These are phyloP conservation scores for Babyrousa celebensis DNA, from an alignment of 2,797 vertebrate species.

Conservation along the genomic window DNA sequence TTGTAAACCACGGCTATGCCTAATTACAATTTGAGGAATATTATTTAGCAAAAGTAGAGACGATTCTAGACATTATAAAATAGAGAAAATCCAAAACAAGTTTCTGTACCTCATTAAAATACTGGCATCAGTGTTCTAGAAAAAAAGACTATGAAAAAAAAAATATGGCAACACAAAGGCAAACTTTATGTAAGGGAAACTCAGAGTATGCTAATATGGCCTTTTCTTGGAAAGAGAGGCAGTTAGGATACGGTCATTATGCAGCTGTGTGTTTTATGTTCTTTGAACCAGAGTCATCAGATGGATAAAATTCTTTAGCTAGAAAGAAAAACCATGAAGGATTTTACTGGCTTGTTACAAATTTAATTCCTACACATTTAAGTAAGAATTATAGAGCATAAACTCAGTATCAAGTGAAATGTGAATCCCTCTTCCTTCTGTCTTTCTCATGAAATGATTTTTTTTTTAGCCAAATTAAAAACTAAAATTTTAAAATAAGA, in stretches of 20 bases:
- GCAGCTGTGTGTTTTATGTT: conserved; percentile 14
- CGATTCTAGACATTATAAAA: conserved; percentile 18
- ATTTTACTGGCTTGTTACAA: conserved; percentile 55
- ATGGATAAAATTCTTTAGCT: conserved; percentile 64
- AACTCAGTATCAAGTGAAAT: conserved; percentile 67
- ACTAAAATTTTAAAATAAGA: conserved; percentile 61
- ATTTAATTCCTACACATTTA: conserved; percentile 65
- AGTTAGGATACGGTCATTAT: background rate
- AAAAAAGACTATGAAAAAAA: conserved; percentile 41
- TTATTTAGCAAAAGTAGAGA: conserved; percentile 54
- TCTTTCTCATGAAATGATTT: conserved; percentile 62
- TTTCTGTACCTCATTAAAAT: conserved; percentile 53
- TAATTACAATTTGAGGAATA: conserved; percentile 42
- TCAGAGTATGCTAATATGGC: background rate
- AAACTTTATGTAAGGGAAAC: conserved; percentile 38
- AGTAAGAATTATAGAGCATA: conserved; percentile 54
- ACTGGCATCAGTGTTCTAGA: conserved; percentile 30
- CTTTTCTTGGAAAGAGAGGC: background rate
- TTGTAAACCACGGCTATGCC: background rate
- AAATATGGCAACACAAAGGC: background rate
- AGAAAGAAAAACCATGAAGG: conserved; percentile 32
- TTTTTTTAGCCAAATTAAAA: conserved; percentile 40
- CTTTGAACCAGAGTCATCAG: conserved; percentile 31
- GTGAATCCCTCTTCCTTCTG: background rate
- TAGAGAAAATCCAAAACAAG: background rate